phyloP scores from a whole-genome alignment of 2,113 vertebrate species.

The Zosterops borbonicus region DNA sequence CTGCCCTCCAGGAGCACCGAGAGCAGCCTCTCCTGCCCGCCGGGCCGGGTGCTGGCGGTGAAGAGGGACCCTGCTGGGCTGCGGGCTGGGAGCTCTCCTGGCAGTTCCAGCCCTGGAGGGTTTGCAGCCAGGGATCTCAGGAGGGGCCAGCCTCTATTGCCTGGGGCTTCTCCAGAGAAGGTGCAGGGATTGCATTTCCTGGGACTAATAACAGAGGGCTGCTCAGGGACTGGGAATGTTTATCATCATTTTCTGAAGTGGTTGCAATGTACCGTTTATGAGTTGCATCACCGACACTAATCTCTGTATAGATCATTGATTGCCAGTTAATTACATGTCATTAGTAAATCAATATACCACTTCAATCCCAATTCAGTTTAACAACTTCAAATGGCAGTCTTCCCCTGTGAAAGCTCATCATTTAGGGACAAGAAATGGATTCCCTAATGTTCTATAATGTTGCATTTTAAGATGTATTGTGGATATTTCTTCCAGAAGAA shows the following conservation, averaged over 20 bases:
- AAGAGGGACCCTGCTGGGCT: background rate
- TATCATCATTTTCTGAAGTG: background rate
- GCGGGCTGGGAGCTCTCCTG: background rate
- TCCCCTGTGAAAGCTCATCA: background rate
- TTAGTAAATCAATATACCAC: background rate
- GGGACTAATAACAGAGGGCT: background rate
- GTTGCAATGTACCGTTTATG: rapidly evolving
- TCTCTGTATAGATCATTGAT: background rate
- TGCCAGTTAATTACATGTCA: background rate
- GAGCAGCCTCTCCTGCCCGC: background rate
- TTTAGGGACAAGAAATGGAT: background rate
- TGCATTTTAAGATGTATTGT: background rate
- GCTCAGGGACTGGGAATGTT: background rate
- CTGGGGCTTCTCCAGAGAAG: background rate
- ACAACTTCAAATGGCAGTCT: background rate
- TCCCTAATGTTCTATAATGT: background rate
- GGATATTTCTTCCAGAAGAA: background rate
- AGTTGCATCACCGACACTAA: background rate
- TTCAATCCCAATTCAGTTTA: background rate
- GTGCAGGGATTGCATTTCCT: background rate
- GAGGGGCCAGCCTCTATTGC: background rate
- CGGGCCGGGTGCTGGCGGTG: background rate
- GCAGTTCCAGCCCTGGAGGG: background rate
- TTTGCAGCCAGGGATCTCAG: background rate
- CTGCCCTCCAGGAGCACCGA: background rate